Conservation (phyloP, 2,888 invertebrate genomes). For the Tupiocoris notatus region DNA sequence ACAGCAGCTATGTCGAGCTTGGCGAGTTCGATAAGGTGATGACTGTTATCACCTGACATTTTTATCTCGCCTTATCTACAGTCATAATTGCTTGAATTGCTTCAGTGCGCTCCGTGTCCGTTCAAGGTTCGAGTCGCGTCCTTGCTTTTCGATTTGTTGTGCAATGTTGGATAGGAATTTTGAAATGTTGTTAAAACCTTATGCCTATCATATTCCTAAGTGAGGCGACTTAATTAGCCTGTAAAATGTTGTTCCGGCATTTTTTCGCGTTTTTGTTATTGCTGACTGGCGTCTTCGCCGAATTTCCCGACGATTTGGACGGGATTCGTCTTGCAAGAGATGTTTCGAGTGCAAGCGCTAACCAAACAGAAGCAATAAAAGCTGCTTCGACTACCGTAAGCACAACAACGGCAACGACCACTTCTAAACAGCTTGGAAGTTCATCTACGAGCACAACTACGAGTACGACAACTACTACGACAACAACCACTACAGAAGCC, state of each 20-base stretch:
- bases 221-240: too few species aligned
- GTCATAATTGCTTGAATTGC: too few species aligned
- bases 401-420: conserved; percentile 12
- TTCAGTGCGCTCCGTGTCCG: not conserved
- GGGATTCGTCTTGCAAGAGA: not conserved
- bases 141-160: not conserved
- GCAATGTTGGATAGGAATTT: not conserved
- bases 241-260: not conserved
- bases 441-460: not conserved
- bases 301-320: not conserved
- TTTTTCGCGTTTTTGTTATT: not conserved
- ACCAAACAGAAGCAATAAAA: not conserved
- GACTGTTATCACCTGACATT: too few species aligned
- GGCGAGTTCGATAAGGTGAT: too few species aligned
- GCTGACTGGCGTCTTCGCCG: not conserved
- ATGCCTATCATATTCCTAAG: not conserved
- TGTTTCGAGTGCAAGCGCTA: not conserved
- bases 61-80: not conserved
- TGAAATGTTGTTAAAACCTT: not conserved
- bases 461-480: not conserved
- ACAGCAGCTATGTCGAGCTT: too few species aligned
- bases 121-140: not conserved
- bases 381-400: not conserved
- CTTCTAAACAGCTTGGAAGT: not conserved
- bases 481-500: conserved; percentile 11